Percentiles rank a stretch among this genome's conserved stretches.
These are phyloP conservation scores for Meteorus sp. DNA, from an alignment of 1,140 invertebrate genomes.

Conservation along the genomic window DNA sequence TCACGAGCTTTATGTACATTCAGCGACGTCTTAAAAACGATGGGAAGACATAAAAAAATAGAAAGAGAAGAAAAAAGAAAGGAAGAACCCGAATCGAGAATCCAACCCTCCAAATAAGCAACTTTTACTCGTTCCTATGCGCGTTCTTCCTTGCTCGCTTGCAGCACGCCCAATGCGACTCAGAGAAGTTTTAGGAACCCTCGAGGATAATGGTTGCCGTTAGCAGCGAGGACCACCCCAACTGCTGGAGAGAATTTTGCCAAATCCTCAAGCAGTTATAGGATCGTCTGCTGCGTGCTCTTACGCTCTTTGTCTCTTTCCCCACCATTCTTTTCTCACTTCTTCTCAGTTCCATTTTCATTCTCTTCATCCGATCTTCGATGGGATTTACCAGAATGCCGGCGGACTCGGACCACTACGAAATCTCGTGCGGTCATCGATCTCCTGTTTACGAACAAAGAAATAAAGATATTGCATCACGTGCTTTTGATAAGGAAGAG, in stretches of 20 bases:
- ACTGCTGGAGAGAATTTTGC: not conserved
- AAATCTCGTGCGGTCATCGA: not conserved
- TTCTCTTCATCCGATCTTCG: conserved; percentile 12
- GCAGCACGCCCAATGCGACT: no score
- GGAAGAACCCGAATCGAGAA: not conserved
- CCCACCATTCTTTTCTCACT: not conserved
- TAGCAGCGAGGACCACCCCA: conserved; percentile 2
- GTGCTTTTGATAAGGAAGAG: no score
- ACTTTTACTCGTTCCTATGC: no score
- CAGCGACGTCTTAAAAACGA: not conserved
- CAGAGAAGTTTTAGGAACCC: not conserved
- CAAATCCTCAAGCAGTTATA: not conserved
- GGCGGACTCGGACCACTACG: not conserved
- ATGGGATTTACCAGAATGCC: conserved; percentile 25
- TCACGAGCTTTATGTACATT: conserved; percentile 1
- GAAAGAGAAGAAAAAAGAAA: not conserved
- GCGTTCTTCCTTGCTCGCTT: no score
- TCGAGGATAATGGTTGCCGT: conserved; percentile 9
- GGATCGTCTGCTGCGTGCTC: no score
- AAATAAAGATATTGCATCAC: no score
- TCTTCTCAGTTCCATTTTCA: no score
- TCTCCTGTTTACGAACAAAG: not conserved
- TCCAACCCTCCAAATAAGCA: not conserved
- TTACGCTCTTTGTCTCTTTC: not conserved
- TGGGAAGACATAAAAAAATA: not conserved